Base-by-base conservation (phyloP, 2,113 vertebrate species). In the Helogale parvula region DNA sequence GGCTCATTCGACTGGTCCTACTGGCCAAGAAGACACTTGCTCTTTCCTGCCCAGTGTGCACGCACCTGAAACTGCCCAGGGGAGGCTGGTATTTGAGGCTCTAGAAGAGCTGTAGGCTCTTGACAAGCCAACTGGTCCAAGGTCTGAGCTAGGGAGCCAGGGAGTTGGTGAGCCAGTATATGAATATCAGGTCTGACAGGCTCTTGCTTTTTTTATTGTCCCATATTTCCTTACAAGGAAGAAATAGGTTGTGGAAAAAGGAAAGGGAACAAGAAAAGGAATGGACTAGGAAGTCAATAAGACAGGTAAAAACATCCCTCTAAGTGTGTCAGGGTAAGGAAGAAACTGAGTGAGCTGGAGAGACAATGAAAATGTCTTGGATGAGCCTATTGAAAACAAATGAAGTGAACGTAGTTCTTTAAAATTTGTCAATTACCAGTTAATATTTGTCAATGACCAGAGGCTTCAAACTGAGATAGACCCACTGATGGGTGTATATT, bases 241-340 rank as follows among this genome's bases (percentile, higher is more conserved):
- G 54, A 45, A 80, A 79, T 16, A 69, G 33, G 91, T 27, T 57
- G 17, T 47, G 65, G 71, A 54, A 89, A 45, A 80, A 65, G 85
- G 29, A 81, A 85, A 86, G 33, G 60, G 57, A 31, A 5, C 12
- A 57, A 77, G 1, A 31, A 23, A 92, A 19, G 2, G 13, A 57
- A 16, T 74, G 45, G 52, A 31, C 29, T 31, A 25, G 10, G n/a
- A 96, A 79, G 87, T 79, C 69, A 90, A 23, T 52, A 77, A 95
- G 57, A 83, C 17, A 80, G 52, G n/a, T 33, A 71, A 69, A 60
- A 60, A 76, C 35, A 47, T 76, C 21, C 15, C 33, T 87, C 17
- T 71, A 52, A 82, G 29, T 33, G 23, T 12, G 85, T 80, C 13
- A 69, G 25, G 47, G 66, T 35, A 88, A 96, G 65, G 47, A 68